Evolutionary conservation across 2,797 vertebrate species (phyloP), one percentile per base, ranked within the genome.

Genomic region (Cheirogaleus major): DNA sequence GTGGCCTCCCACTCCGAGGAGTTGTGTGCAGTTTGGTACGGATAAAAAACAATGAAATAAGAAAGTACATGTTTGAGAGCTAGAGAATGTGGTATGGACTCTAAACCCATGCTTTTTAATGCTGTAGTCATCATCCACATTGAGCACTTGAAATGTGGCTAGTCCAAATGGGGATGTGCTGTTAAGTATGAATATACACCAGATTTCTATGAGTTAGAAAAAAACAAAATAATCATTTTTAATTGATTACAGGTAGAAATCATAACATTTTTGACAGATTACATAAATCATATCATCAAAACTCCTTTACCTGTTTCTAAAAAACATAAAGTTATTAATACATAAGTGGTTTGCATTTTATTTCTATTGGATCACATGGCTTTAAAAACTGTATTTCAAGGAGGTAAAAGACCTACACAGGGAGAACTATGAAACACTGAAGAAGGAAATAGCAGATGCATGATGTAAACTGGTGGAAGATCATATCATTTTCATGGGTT

Each of bases 31-130:
- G 55, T 93, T 65, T 78, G 48, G 23, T 45, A 5, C n/a, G 75
- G 11, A 23, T 79, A 57, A 75, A 89, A 94, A 93, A n/a, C 65
- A 70, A 63, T 59, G 12, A 91, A 96, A 48, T 18, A 87, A 86
- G 30, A 59, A 93, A 80, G 41, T 63, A 11, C 12, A 55, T 7
- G 9, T 41, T 92, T 81, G 81, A 94, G 35, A 95, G 61, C 32
- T 61, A 55, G 7, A 78, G 35, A 38, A 92, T 11, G n/a, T 38
- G 14, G 45, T 45, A 78, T 5, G 81, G 67, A 78, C 22, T 86
- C 59, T 30, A 79, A 78, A 78, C 2, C 1, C 41, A 27, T 27
- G 41, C 5, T 27, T 6, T 43, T 52, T 27, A 41, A 22, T 32
- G 43, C 13, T 48, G 70, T n/a, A 69, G 23, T 50, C 7, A 38